phyloP scores from a whole-genome alignment of 2,888 invertebrate genomes.

The Pyrgus malvae region DNA sequence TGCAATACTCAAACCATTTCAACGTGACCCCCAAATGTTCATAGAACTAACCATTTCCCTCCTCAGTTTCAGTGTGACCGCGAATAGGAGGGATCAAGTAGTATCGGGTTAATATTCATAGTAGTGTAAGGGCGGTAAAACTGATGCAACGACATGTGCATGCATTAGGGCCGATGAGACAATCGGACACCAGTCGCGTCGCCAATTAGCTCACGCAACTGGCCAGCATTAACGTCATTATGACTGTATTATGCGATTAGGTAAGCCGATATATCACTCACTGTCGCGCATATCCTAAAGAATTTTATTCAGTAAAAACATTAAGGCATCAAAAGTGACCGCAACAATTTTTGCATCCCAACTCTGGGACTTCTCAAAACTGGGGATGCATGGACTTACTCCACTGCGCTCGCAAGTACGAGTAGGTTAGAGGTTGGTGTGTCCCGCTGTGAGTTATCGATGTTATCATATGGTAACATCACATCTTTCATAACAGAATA shows the following conservation, averaged over 20 bases:
- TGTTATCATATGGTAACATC: too few species aligned
- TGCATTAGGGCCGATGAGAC: slow-evolving; percentile 77
- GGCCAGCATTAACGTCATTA: slow-evolving; percentile 41
- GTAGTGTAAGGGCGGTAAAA: slow-evolving; percentile 65
- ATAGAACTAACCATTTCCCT: background rate
- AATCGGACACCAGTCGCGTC: slow-evolving; percentile 62
- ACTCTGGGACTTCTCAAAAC: too few species aligned
- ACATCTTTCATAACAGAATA: too few species aligned
- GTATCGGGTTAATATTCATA: slow-evolving; percentile 59
- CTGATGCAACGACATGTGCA: slow-evolving; percentile 78
- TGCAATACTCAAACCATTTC: slow-evolving; percentile 59
- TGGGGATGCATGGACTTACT: too few species aligned
- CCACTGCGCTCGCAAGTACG: too few species aligned
- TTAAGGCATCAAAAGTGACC: too few species aligned
- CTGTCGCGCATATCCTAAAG: background rate
- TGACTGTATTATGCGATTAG: slow-evolving; percentile 23
- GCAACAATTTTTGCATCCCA: too few species aligned
- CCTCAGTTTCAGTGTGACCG: background rate
- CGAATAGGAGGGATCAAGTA: slow-evolving; percentile 40
- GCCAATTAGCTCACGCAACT: slow-evolving; percentile 69
- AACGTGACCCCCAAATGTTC: slow-evolving; percentile 41
- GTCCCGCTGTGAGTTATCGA: too few species aligned
- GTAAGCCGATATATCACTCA: slow-evolving; percentile 10
- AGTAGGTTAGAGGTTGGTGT: too few species aligned
- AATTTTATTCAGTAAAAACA: too few species aligned